Conservation (phyloP, 2,113 vertebrate species). For the Podarcis raffonei region DNA sequence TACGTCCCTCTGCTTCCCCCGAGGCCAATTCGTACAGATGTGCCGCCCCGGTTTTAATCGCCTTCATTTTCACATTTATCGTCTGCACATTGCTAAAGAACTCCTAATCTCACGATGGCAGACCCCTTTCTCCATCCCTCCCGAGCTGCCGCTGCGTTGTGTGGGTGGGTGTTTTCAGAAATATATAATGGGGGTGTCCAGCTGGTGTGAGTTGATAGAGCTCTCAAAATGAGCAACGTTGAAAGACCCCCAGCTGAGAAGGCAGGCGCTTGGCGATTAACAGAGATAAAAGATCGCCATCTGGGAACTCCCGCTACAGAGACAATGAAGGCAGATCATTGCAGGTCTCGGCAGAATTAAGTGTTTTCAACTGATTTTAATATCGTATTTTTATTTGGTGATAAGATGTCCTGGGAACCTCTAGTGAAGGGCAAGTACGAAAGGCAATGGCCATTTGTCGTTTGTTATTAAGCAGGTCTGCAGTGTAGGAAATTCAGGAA, state of each 20-base stretch:
- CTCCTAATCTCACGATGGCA: neutral
- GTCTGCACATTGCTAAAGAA: neutral
- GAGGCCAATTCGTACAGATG: neutral
- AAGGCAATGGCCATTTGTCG: no score
- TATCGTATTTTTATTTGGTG: no score
- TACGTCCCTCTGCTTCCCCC: neutral
- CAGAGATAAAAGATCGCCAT: slow-evolving; percentile 51
- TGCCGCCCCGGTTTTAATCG: neutral
- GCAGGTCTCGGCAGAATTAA: slow-evolving; percentile 1
- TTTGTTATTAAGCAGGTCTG: no score
- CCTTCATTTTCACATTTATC: neutral
- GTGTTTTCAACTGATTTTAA: neutral
- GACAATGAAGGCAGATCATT: slow-evolving; percentile 17
- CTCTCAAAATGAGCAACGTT: fast-evolving
- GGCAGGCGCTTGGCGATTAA: slow-evolving; percentile 35
- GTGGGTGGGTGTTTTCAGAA: neutral
- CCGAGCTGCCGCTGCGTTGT: neutral
- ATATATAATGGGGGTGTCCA: neutral
- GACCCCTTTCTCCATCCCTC: neutral
- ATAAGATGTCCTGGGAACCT: no score
- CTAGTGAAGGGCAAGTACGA: no score
- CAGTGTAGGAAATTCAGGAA: neutral
- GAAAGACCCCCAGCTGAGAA: slow-evolving; percentile 48
- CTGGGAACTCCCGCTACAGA: slow-evolving; percentile 48
- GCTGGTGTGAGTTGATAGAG: slow-evolving; percentile 41